Conservation (phyloP, 2,113 vertebrate species). For the Typhlomys cinereus region DNA sequence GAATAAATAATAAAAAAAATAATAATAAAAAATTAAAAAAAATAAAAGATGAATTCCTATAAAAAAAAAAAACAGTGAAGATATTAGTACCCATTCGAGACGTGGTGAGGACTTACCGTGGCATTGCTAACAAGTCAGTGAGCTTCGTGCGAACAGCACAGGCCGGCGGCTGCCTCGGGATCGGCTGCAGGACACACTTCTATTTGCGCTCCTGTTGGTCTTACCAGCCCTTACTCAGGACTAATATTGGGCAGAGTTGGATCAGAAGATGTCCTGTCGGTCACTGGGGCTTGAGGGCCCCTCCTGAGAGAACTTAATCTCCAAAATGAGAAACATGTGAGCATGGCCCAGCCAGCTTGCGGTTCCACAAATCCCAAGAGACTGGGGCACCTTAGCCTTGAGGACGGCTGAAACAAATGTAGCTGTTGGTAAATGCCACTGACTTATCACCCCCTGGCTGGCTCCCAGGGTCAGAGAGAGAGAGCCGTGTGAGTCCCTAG, state of each 20-base stretch:
- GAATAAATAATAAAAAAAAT: too few species aligned
- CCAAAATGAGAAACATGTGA: not conserved
- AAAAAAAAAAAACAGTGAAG: too few species aligned
- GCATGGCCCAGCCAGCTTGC: too few species aligned
- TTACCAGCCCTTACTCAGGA: not conserved
- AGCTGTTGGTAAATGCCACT: not conserved
- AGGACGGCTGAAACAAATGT: not conserved
- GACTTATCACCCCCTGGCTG: not conserved
- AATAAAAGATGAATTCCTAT: too few species aligned
- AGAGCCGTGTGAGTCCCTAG: not conserved
- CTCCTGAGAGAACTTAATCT: not conserved
- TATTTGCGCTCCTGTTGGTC: not conserved
- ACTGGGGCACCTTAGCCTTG: not conserved
- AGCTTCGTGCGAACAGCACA: constrained; percentile 4
- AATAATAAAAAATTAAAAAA: too few species aligned
- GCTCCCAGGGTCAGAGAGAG: too few species aligned
- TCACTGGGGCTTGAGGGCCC: not conserved
- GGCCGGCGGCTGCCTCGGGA: not conserved
- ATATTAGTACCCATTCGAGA: too few species aligned
- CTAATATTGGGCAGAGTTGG: not conserved
- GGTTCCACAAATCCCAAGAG: not conserved
- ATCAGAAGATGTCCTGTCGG: not conserved
- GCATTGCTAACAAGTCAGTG: not conserved
- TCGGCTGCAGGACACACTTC: not conserved
- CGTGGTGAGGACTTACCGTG: not conserved